phyloP scores from a whole-genome alignment of 2,113 vertebrate species.

The Strix uralensis region DNA sequence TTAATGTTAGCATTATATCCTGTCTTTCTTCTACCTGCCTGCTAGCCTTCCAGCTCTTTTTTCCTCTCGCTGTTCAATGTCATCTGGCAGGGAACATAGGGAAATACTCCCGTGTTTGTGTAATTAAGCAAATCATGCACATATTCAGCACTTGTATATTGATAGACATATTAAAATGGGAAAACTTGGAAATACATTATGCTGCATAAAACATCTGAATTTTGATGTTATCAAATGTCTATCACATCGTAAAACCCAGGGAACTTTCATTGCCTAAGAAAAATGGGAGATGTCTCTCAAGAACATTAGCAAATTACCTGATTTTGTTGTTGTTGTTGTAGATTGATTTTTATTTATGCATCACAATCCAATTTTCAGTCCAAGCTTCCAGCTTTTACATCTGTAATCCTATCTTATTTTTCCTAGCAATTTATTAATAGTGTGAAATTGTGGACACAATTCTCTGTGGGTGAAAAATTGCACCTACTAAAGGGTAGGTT shows the following conservation, averaged over 20 bases:
- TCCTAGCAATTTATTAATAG: conserved; percentile 8
- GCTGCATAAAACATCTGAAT: background rate
- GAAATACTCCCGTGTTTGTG: background rate
- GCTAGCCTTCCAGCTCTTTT: background rate
- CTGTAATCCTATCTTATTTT: conserved; percentile 8
- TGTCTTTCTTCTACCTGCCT: background rate
- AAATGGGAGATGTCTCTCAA: background rate
- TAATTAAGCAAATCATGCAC: background rate
- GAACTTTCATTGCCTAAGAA: background rate
- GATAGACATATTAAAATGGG: background rate
- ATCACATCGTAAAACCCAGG: background rate
- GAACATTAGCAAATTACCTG: background rate
- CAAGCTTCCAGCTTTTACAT: background rate
- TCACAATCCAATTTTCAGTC: background rate
- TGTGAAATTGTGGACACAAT: background rate
- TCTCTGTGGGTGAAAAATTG: background rate
- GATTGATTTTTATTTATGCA: conserved; percentile 6
- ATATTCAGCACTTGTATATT: background rate
- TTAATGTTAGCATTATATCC: background rate
- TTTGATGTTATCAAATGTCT: background rate
- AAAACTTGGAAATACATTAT: background rate
- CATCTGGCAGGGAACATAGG: background rate
- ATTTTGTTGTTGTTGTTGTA: background rate
- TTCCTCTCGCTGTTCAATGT: background rate
- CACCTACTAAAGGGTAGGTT: background rate